Conservation (phyloP, 1,140 invertebrate genomes). For the Pogonus chalceus region DNA sequence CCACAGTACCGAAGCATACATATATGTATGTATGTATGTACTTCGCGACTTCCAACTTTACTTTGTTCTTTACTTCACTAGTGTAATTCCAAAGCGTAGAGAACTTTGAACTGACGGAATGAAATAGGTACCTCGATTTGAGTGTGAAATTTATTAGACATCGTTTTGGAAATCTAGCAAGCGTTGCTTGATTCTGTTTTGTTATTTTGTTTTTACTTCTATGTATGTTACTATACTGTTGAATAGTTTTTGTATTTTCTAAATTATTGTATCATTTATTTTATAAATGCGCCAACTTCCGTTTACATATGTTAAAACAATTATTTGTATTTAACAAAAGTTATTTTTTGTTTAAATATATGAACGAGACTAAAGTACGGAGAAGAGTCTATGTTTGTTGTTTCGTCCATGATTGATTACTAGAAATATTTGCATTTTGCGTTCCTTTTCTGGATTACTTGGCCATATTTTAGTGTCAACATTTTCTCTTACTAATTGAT, state of each 20-base stretch:
- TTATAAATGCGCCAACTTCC: not conserved
- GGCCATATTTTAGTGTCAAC: not conserved
- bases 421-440: not conserved
- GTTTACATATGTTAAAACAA: too few species aligned
- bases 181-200: not conserved
- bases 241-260: not conserved
- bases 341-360: too few species aligned
- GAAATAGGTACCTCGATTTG: not conserved
- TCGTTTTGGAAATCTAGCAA: not conserved
- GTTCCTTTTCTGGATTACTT: not conserved
- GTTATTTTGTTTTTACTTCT: not conserved
- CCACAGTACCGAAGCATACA: not conserved
- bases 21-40: not conserved
- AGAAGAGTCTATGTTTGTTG: not conserved
- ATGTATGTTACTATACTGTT: not conserved
- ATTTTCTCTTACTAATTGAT: not conserved
- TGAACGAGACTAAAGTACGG: too few species aligned
- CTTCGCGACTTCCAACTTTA: too few species aligned
- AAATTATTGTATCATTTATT: not conserved
- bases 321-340: too few species aligned
- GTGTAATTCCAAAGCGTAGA: not conserved
- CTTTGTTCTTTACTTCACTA: too few species aligned
- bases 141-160: not conserved
- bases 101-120: not conserved
- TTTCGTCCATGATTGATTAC: constrained; percentile 5